Conservation (phyloP, 2,113 vertebrate genomes). For the Centropus unirufus region DNA sequence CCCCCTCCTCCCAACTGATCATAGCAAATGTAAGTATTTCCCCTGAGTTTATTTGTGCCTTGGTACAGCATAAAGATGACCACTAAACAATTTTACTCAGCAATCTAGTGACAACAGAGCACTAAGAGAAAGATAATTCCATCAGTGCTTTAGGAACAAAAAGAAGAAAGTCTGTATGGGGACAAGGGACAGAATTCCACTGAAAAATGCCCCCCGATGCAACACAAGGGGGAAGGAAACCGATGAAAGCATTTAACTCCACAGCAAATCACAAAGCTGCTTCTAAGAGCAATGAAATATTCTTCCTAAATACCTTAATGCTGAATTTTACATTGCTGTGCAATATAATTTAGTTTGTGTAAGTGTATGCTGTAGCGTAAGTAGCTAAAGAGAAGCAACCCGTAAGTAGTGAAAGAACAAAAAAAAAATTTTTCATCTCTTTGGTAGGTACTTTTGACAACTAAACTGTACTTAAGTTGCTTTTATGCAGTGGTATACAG, state of each 20-base stretch:
- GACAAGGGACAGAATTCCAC: neutral
- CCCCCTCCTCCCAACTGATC: neutral
- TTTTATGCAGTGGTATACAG: neutral
- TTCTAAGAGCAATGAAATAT: neutral
- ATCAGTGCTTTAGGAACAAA: neutral
- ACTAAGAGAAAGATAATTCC: neutral
- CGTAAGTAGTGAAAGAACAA: neutral
- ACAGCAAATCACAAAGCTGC: neutral
- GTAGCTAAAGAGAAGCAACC: neutral
- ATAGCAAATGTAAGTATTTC: slow-evolving; percentile 26
- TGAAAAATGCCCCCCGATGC: slow-evolving; percentile 19
- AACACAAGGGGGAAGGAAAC: neutral
- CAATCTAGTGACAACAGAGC: neutral
- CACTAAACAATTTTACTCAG: slow-evolving; percentile 30
- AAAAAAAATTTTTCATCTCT: neutral
- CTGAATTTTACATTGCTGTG: neutral
- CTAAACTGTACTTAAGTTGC: neutral
- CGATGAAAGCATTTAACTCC: neutral
- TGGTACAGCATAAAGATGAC: neutral
- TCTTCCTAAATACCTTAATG: neutral
- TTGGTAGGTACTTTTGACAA: neutral
- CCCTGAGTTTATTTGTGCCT: slow-evolving; percentile 6
- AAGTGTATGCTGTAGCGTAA: neutral
- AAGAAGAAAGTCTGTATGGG: neutral
- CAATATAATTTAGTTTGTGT: neutral